Conservation (phyloP, 2,888 invertebrate species). For the Drosophila atripex region DNA sequence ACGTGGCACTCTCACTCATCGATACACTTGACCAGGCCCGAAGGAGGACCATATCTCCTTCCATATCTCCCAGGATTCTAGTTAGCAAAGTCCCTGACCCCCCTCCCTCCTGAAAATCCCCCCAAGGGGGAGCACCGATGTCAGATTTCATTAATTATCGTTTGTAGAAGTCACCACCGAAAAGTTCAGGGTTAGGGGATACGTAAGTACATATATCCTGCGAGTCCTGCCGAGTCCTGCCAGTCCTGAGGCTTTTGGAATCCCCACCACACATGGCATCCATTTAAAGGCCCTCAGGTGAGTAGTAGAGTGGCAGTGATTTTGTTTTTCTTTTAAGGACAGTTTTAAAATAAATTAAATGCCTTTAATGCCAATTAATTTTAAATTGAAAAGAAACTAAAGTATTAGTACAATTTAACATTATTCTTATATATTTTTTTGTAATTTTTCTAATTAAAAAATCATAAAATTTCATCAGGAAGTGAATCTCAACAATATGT, state of each 20-base stretch:
- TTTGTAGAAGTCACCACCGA: constrained; percentile 75
- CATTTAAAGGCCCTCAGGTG: constrained; percentile 7
- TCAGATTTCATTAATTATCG: constrained; percentile 81
- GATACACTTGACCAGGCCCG: constrained; percentile 42
- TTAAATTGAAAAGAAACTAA: too few species aligned
- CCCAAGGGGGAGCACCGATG: constrained; percentile 34
- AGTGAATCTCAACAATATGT: too few species aligned
- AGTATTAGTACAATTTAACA: too few species aligned
- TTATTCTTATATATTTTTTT: too few species aligned
- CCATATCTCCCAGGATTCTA: neutral
- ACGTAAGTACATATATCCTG: neutral
- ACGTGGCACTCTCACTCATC: constrained; percentile 62
- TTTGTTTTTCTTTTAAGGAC: neutral
- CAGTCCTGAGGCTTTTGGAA: neutral
- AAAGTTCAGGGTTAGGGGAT: neutral
- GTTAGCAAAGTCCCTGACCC: neutral
- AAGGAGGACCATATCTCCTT: neutral
- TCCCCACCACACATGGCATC: neutral
- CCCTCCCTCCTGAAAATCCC: neutral
- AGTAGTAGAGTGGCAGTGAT: constrained; percentile 14
- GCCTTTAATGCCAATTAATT: too few species aligned
- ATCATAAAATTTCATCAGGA: too few species aligned
- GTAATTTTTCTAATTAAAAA: too few species aligned
- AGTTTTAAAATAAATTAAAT: neutral
- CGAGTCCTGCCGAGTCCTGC: neutral